Evolutionary conservation across 2,888 invertebrate species (phyloP), one percentile per base, ranked within the genome.

Genomic region (Tenthredo livida): DNA sequence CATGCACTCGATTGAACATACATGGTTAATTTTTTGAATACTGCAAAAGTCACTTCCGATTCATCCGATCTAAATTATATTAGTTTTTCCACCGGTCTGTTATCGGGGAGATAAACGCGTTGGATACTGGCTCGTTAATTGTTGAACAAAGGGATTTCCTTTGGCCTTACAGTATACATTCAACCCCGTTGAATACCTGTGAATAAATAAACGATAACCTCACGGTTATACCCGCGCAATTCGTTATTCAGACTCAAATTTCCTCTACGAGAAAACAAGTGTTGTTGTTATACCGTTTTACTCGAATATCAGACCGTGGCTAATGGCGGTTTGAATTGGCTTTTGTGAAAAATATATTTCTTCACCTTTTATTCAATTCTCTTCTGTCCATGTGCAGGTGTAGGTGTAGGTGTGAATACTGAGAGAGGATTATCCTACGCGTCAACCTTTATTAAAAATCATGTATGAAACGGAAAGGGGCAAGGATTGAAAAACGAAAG

Each of bases 181-280:
- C 21, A 25, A 25, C 61, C 10, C 21, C 25, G 61, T 25, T 21
- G 21, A 25, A 61, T 61, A 61, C 54, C 54, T 54, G 54, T n/a
- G 25, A 61, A 61, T 61, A 61, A 61, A 61, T 61, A 61, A 25
- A 61, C 61, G 61, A 61, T 61, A 61, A n/a, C 54, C 54, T 54
- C 54, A n/a, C n/a, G 54, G 6, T 54, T 54, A 54, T 54, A n/a
- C 17, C n/a, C 54, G 2, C 43, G 50, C 7, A n/a, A 54, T 54
- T 54, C 54, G 54, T 54, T 54, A 54, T 54, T 54, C 54, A 54
- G 54, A n/a, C 54, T 6, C n/a, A n/a, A 54, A 54, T 54, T 54
- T n/a, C n/a, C 54, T 54, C 54, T 54, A 17, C 54, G 54, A 54
- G 54, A 54, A n/a, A 54, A 54, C 54, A n/a, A 54, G 54, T 54